A percentile compares a stretch with the other conserved stretches of the same genome.
Evolutionary conservation across 1,140 invertebrate species (phyloP).

Genomic region (Drosophila ercepeae): DNA sequence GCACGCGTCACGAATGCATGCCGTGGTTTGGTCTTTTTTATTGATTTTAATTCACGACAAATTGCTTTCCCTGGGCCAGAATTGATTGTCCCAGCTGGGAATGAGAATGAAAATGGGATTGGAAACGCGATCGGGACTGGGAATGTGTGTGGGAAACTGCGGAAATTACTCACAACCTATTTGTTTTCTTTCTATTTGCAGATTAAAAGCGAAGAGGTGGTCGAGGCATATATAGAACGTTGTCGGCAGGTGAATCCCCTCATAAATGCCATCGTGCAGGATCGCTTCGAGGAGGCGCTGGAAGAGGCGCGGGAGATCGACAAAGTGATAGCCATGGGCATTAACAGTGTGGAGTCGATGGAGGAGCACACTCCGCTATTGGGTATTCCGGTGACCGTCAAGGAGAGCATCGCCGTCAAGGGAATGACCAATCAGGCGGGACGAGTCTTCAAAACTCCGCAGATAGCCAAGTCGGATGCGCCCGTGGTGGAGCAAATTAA

Average conservation of each 20-base stretch:
- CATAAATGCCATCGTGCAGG: conserved; percentile 89
- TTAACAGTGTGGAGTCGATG: conserved; percentile 84
- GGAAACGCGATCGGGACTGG: conserved; percentile 7
- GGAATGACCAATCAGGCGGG: conserved; percentile 86
- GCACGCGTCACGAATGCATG: conserved; percentile 39
- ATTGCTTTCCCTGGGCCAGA: conserved; percentile 48
- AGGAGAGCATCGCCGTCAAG: conserved; percentile 88
- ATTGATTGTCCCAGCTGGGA: conserved; percentile 24
- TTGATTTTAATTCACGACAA: conserved; percentile 78
- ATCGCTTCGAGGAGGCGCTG: conserved; percentile 87
- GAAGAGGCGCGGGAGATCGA: conserved; percentile 86
- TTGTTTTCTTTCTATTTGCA: conserved; percentile 58
- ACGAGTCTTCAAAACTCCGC: conserved; percentile 84
- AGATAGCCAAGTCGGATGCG: conserved; percentile 89
- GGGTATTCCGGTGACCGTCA: conserved; percentile 88
- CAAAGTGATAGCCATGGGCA: conserved; percentile 79
- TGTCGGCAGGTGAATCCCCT: conserved; percentile 87
- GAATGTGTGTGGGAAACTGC: conserved; percentile 12
- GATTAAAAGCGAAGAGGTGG: conserved; percentile 86
- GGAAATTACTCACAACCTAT: conserved; percentile 35
- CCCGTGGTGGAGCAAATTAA: conserved; percentile 88
- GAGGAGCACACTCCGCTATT: conserved; percentile 86
- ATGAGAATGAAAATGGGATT: conserved; percentile 22
- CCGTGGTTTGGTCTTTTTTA: conserved; percentile 50
- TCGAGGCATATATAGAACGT: conserved; percentile 87